These are phyloP conservation scores for Aradophagus sp. DNA, from an alignment of 1,140 invertebrate species.

Conservation along the genomic window DNA sequence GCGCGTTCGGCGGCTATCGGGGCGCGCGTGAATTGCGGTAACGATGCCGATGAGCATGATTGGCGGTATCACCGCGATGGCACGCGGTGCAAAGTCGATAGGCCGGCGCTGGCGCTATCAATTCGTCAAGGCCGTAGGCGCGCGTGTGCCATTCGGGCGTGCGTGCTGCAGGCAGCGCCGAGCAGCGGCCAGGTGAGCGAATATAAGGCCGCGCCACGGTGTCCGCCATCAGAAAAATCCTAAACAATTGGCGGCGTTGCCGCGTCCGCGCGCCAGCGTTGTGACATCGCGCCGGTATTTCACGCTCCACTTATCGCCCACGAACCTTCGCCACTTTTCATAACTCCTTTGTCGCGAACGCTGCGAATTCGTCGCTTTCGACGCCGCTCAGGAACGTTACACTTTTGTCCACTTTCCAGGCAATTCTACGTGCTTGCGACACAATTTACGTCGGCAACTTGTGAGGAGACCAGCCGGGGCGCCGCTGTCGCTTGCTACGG, in stretches of 20 bases:
- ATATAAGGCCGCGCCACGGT: constrained; percentile 61
- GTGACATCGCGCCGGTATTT: constrained; percentile 65
- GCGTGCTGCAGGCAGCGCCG: constrained; percentile 22
- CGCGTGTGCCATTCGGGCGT: constrained; percentile 45
- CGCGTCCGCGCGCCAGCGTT: constrained; percentile 55
- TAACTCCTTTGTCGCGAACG: constrained; percentile 28
- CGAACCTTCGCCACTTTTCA: constrained; percentile 57
- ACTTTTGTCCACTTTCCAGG: constrained; percentile 11
- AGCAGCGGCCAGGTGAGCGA: constrained; percentile 52
- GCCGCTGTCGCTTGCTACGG: no score
- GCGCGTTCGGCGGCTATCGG: constrained; percentile 11
- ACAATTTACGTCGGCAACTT: no score
- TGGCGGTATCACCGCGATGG: constrained; percentile 23
- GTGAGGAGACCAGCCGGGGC: no score
- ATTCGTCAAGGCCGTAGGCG: constrained; percentile 61
- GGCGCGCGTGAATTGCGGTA: constrained; percentile 1
- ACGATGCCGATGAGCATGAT: constrained; percentile 24
- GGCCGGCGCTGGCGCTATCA: constrained; percentile 63
- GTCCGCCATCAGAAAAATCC: constrained; percentile 64
- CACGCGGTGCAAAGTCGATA: constrained; percentile 45
- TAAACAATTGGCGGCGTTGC: constrained; percentile 69
- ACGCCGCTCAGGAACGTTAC: constrained; percentile 12
- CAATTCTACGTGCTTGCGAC: no score
- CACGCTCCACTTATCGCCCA: constrained; percentile 67
- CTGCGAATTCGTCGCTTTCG: constrained; percentile 23